Percentiles rank a stretch among this genome's conserved stretches.
Conservation (phyloP, 2,113 vertebrate species). For the Empidonax alnorum region DNA sequence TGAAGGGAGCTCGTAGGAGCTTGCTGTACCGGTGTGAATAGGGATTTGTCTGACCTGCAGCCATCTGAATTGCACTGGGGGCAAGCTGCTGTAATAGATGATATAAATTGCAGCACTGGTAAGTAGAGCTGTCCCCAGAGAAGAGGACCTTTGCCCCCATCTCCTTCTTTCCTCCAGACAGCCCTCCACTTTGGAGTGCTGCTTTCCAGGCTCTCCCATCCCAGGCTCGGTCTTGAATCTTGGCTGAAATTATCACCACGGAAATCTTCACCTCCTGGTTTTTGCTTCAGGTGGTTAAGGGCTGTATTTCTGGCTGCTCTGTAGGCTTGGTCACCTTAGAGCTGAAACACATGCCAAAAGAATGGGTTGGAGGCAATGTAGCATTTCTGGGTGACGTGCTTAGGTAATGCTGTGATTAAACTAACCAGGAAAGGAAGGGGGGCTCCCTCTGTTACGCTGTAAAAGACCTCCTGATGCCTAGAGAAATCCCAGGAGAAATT, state of each 20-base stretch:
- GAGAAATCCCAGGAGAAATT: neutral
- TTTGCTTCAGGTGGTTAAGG: neutral
- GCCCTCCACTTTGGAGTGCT: neutral
- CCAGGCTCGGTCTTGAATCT: neutral
- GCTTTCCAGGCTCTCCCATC: neutral
- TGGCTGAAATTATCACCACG: neutral
- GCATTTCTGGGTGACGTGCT: neutral
- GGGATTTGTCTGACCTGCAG: neutral
- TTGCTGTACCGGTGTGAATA: neutral
- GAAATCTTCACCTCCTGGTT: accelerated
- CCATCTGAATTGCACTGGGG: neutral
- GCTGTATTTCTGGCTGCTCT: neutral
- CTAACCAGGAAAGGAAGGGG: neutral
- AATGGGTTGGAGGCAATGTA: neutral
- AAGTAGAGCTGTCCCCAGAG: neutral
- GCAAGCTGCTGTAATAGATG: neutral
- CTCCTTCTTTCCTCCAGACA: neutral
- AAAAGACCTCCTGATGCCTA: neutral
- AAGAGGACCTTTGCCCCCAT: neutral
- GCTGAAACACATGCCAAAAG: neutral
- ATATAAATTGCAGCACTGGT: neutral
- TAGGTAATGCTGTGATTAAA: neutral
- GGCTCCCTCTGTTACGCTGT: neutral
- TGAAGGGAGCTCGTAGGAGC: neutral
- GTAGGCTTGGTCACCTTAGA: accelerated